Base-by-base conservation (phyloP, 1,140 invertebrate genomes). In the Ceratina japonica region DNA sequence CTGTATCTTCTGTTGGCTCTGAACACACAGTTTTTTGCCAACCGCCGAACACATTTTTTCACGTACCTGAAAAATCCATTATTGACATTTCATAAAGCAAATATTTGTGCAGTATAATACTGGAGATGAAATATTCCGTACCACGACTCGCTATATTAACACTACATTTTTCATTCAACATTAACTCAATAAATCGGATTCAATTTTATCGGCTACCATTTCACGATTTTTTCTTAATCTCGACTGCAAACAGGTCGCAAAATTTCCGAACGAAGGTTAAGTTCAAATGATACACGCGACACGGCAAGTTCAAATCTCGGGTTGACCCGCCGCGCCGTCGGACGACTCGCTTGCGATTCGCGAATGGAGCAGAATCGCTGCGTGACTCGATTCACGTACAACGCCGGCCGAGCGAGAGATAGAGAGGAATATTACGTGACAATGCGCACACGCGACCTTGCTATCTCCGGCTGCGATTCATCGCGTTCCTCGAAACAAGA, bases 301-400 rank as follows among this genome's bases (percentile, higher is more conserved):
- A 63, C 56, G 54, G 1, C 15, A 49, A 66, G 73, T 75, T 75
- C 63, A 75, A 75, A 59, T 49, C 31, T 66, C 27, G 27, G 27
- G 2, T 31, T 59, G 73, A 68, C 63, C 58, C 8, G 75, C 27
- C 22, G 37, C 12, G n/a, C 59, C 18, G 49, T 37, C 31, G 22
- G 44, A 12, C 13, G 12, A 0, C 12, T 8, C 18, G 54, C 20
- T 59, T 22, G 18, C 1, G 16, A 27, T 10, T 8, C 20, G 56
- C 18, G 16, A 13, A 31, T 31, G 27, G 27, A 31, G 27, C 27
- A 31, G 27, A 31, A 4, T 31, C 4, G 54, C 27, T 72, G 58
- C 75, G 75, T 72, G 68, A 77, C 75, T 77, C 16, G 27, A 71
- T 77, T 63, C 68, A 72, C 75, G 75, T 71, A 63, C 44, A 18